A percentile compares a stretch with the other conserved stretches of the same genome.
Evolutionary conservation across 1,140 invertebrate species (phyloP).

Genomic region (Drosophila sechellia): DNA sequence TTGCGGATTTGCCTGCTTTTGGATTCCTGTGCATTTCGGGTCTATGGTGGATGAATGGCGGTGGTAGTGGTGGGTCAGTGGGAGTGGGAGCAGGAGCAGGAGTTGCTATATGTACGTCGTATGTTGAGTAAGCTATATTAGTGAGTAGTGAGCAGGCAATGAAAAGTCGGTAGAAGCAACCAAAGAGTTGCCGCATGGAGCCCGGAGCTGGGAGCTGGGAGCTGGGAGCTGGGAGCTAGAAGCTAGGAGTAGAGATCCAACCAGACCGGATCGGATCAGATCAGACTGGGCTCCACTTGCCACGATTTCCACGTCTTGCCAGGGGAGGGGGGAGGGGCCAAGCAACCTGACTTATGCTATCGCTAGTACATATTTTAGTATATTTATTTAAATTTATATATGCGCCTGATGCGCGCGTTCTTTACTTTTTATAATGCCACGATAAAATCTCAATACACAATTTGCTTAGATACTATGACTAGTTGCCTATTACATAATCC

Average conservation of each 20-base stretch:
- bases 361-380: constrained; percentile 39
- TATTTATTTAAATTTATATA: constrained; percentile 41
- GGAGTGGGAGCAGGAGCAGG: background rate
- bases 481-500: constrained; percentile 66
- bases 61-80: background rate
- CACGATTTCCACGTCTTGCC: background rate
- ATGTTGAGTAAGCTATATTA: constrained; percentile 38
- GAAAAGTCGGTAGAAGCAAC: constrained; percentile 30
- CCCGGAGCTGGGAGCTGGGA: background rate
- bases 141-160: constrained; percentile 39
- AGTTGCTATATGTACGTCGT: constrained; percentile 17
- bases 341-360: constrained; percentile 59
- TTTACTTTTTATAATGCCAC: constrained; percentile 46
- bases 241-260: constrained; percentile 3
- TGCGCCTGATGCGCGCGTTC: constrained; percentile 43
- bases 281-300: background rate
- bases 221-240: background rate
- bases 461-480: constrained; percentile 72
- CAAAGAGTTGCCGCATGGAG: constrained; percentile 20
- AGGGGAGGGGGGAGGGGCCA: constrained; percentile 10
- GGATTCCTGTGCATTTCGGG: background rate
- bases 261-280: constrained; percentile 5
- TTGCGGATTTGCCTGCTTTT: background rate
- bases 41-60: constrained; percentile 1
- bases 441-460: constrained; percentile 79